Evolutionary conservation across 2,113 vertebrate genomes (phyloP).

Genomic region (Ia io): DNA sequence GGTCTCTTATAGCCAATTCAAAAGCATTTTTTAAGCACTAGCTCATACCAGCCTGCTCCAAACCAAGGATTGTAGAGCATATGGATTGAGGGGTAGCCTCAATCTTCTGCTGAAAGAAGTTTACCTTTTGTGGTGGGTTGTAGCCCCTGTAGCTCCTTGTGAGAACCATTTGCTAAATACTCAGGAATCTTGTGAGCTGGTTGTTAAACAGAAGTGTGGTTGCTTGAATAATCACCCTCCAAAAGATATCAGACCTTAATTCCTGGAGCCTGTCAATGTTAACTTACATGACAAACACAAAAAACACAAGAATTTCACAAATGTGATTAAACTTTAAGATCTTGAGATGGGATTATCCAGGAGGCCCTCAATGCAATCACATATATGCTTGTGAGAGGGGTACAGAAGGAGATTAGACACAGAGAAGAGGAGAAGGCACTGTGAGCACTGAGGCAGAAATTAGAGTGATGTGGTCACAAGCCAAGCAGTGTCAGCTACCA

Average conservation of each 20-base stretch:
- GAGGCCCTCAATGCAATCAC: neutral
- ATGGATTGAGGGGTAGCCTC: neutral
- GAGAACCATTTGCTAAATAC: neutral
- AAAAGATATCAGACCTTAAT: neutral
- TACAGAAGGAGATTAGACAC: neutral
- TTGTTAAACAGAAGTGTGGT: neutral
- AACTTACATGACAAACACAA: neutral
- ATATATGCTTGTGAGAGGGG: neutral
- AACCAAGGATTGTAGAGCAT: neutral
- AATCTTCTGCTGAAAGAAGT: neutral
- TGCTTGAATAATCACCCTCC: neutral
- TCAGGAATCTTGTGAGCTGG: neutral
- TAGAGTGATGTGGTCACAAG: neutral
- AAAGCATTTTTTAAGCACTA: neutral
- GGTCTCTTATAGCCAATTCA: neutral
- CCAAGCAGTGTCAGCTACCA: neutral
- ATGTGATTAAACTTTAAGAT: neutral
- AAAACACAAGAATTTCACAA: neutral
- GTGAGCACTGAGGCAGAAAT: neutral
- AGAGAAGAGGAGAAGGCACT: neutral
- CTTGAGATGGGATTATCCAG: neutral
- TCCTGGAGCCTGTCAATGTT: neutral
- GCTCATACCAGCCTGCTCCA: neutral
- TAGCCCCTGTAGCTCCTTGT: neutral
- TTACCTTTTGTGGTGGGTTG: neutral